Conservation (phyloP, 2,113 vertebrate species). For the Gallinago jamesoni region DNA sequence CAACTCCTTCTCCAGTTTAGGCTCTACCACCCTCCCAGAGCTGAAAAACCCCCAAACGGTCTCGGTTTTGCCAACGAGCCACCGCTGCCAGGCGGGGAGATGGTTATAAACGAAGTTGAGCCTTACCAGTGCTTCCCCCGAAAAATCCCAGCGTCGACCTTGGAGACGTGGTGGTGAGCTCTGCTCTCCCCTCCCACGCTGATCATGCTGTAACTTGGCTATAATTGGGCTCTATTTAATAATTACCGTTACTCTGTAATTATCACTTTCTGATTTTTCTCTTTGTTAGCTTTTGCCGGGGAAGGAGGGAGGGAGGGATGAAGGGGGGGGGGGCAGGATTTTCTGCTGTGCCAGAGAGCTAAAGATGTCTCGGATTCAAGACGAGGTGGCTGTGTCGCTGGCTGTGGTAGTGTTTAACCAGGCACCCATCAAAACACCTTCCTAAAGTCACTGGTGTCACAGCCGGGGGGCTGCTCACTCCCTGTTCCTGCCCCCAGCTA, state of each 20-base stretch:
- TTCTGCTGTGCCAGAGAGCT: background rate
- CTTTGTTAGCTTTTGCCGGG: background rate
- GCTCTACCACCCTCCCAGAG: background rate
- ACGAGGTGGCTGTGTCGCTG: background rate
- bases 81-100: background rate
- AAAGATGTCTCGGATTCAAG: background rate
- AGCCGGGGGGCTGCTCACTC: background rate
- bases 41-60: background rate
- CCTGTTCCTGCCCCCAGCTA: background rate
- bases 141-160: background rate
- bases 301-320: background rate
- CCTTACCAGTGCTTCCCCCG: background rate
- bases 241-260: conserved; percentile 15
- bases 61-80: background rate
- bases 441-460: background rate
- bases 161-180: background rate
- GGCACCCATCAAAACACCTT: background rate
- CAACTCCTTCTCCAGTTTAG: background rate
- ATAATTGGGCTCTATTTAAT: background rate
- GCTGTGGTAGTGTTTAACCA: background rate
- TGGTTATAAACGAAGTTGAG: accelerated
- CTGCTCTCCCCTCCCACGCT: background rate
- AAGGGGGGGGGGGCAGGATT: background rate
- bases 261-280: background rate
- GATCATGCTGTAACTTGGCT: background rate